Base-by-base conservation (phyloP, 1,140 invertebrate genomes). In the Ooceraea biroi region DNA sequence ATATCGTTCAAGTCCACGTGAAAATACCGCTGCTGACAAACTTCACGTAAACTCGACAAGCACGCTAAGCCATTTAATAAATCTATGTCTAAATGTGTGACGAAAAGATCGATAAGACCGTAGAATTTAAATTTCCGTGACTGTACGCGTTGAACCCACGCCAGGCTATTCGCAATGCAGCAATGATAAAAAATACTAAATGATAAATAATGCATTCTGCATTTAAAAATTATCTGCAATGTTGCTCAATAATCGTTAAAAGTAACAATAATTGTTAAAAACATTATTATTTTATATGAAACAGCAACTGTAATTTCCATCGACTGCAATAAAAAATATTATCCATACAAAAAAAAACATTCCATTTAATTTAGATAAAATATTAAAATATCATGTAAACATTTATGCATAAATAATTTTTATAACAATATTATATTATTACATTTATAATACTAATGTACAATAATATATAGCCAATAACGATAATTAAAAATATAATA, bases 131-230 rank as follows among this genome's bases (percentile, higher is more conserved):
- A 57, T 78, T 41, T 17, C 36, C n/a, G 63, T 44, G 48, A 69
- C 36, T 14, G 46, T 17, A 25, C 36, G 17, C 14, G 22, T 14
- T 41, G 48, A 78, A 78, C 41, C 11, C 50, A 12, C n/a, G 76
- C 22, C 50, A 44, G 22, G 69, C 36, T 57, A n/a, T 55, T 14
- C 3, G 22, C 19, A 7, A 48, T 25, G 7, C 25, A 78, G 22
- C 50, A 3, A n/a, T 19, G 30, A 69, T 41, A 22, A 78, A 46
- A 78, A 78, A 78, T 69, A 69, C 41, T 69, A 50, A 65, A 76
- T 69, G 69, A 63, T 11, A 27, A 41, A 72, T 30, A 57, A 72
- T 63, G 50, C 22, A 78, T 69, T 68, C 63, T 12, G 22, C 61
- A 30, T 63, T 48, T 14, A 8, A 30, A 8, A 1, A 30, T 57